Percentiles rank a stretch among this genome's conserved stretches.
phyloP scores from a whole-genome alignment of 2,113 vertebrate species.

The Ageneiosus marmoratus region DNA sequence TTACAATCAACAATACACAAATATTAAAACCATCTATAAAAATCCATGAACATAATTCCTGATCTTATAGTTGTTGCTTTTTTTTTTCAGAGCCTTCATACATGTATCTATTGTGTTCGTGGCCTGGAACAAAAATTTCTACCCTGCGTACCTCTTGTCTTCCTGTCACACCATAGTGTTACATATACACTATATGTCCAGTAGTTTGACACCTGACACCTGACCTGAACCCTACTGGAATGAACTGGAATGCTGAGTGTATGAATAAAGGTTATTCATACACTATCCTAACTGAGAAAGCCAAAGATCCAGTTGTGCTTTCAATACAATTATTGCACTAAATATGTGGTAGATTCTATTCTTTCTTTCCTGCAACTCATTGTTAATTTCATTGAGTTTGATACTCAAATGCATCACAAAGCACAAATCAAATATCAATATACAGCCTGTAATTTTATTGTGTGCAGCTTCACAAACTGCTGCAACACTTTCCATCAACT shows the following conservation, averaged over 20 bases:
- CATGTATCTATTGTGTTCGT: no score
- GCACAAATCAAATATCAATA: not conserved
- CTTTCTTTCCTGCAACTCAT: not conserved
- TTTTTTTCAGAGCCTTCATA: no score
- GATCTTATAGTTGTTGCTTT: no score
- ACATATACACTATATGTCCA: not conserved
- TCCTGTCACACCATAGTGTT: not conserved
- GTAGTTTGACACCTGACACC: no score
- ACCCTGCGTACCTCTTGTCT: not conserved
- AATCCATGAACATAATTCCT: no score
- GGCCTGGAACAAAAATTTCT: not conserved
- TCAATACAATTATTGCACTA: not conserved
- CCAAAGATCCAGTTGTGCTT: not conserved
- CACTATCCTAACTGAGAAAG: no score
- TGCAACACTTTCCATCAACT: not conserved
- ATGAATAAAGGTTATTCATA: no score
- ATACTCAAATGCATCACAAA: not conserved
- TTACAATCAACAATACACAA: not conserved
- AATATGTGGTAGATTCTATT: not conserved
- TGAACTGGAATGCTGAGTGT: no score
- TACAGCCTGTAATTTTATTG: not conserved
- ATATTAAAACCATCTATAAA: no score
- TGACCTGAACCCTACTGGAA: no score
- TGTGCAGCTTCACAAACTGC: not conserved
- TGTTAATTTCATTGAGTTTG: not conserved